phyloP scores from a whole-genome alignment of 2,888 invertebrate species.

The Euspilapteryx auroguttella region DNA sequence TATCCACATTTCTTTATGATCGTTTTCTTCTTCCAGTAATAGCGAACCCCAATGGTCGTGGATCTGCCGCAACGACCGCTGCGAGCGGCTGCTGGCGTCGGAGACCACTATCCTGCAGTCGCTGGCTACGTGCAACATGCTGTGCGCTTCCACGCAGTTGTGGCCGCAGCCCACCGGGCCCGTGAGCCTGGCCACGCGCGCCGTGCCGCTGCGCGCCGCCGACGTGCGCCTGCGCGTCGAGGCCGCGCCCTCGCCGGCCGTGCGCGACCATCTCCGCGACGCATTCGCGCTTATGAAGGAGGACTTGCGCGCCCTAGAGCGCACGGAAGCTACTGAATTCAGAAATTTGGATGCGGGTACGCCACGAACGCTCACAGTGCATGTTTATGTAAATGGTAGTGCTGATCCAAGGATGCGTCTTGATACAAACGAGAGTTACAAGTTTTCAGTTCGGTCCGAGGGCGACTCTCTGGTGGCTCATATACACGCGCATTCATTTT shows the following conservation, averaged over 20 bases:
- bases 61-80: conserved; percentile 70
- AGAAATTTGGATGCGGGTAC: conserved; percentile 23
- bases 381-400: conserved; percentile 56
- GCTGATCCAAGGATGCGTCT: conserved; percentile 62
- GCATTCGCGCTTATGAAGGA: conserved; percentile 55
- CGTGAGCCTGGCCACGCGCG: conserved; percentile 66
- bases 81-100: conserved; percentile 60
- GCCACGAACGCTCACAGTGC: conserved; percentile 40
- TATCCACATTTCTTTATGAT: no score
- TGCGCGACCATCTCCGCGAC: conserved; percentile 34
- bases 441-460: conserved; percentile 57
- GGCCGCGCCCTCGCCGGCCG: conserved; percentile 31
- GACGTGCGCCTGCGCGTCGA: conserved; percentile 46
- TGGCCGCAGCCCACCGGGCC: conserved; percentile 82
- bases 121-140: conserved; percentile 75
- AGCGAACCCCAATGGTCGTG: conserved; percentile 73
- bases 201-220: conserved; percentile 60
- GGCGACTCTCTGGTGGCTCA: conserved; percentile 57
- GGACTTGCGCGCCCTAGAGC: conserved; percentile 48
- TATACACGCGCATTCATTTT: conserved; percentile 69
- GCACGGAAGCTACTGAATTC: conserved; percentile 20
- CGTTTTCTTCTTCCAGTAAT: conserved; percentile 30
- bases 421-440: conserved; percentile 76
- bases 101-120: conserved; percentile 54
- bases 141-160: conserved; percentile 73